A percentile compares a stretch with the other conserved stretches of the same genome.
Conservation (phyloP, 2,113 vertebrate species). For the Motacilla tschutschensis region DNA sequence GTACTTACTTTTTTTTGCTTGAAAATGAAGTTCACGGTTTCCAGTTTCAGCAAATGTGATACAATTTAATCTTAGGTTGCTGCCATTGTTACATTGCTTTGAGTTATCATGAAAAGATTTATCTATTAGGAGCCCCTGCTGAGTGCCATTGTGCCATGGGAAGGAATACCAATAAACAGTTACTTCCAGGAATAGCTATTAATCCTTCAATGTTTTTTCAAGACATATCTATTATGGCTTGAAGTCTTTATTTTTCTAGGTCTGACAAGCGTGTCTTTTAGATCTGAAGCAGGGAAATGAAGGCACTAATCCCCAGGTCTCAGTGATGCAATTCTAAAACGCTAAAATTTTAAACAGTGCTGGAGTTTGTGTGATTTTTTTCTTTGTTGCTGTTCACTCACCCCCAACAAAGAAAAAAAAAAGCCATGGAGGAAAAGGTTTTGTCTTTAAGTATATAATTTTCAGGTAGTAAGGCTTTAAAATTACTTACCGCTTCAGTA, state of each 20-base stretch:
- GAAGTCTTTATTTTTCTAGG: neutral
- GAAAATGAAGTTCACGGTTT: neutral
- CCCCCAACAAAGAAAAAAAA: neutral
- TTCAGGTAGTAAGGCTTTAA: neutral
- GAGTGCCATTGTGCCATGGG: neutral
- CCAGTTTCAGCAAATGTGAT: neutral
- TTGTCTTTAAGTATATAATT: neutral
- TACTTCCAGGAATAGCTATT: conserved; percentile 14
- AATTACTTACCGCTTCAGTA: neutral
- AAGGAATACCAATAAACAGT: conserved; percentile 13
- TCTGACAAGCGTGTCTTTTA: neutral
- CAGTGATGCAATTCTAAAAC: neutral
- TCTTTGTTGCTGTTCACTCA: neutral
- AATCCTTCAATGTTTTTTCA: conserved; percentile 5
- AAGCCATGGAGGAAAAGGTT: neutral
- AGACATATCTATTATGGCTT: neutral
- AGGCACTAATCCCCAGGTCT: neutral
- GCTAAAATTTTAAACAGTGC: neutral
- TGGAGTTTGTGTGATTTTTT: neutral
- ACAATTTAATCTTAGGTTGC: neutral
- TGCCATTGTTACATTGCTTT: neutral
- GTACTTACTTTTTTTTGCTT: neutral
- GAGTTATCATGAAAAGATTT: neutral
- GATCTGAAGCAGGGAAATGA: neutral
- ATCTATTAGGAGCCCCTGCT: neutral